Evolutionary conservation across 1,140 invertebrate species (phyloP).

Genomic region (Hypothenemus hampei): DNA sequence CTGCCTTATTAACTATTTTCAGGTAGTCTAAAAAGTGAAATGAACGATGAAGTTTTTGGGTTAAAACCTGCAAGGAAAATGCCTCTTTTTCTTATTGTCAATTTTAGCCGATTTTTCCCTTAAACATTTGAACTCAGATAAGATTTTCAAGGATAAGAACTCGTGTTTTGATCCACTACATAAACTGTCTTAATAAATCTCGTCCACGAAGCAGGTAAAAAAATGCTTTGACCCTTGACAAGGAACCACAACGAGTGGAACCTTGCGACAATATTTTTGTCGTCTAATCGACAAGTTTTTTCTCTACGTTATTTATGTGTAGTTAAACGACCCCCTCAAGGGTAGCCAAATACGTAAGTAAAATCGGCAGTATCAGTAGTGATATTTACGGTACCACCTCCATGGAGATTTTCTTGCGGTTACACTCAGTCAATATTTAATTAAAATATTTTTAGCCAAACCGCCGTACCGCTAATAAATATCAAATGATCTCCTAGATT

Average conservation of each 20-base stretch:
- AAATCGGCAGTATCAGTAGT: no score
- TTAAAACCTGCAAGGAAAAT: no score
- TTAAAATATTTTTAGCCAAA: slow-evolving; percentile 1
- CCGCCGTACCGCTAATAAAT: slow-evolving; percentile 6
- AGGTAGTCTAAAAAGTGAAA: slow-evolving; percentile 14
- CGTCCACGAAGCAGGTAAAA: slow-evolving; percentile 6
- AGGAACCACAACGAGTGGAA: neutral
- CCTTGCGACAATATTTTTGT: slow-evolving; percentile 15
- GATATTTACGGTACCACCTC: no score
- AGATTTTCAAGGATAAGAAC: no score
- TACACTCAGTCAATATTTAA: no score
- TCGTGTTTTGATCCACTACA: no score
- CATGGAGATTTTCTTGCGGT: no score
- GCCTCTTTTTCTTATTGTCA: no score
- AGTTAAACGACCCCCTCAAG: slow-evolving; percentile 12
- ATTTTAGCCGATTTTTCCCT: no score
- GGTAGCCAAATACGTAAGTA: no score
- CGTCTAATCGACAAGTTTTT: slow-evolving; percentile 9
- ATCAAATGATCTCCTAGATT: neutral
- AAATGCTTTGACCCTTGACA: slow-evolving; percentile 7
- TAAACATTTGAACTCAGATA: no score
- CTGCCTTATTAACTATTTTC: slow-evolving; percentile 10
- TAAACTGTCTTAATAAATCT: neutral
- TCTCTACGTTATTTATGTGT: slow-evolving; percentile 7
- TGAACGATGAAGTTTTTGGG: no score